These are phyloP conservation scores for Ophraella communa DNA, from an alignment of 2,888 invertebrate genomes.

Conservation along the genomic window DNA sequence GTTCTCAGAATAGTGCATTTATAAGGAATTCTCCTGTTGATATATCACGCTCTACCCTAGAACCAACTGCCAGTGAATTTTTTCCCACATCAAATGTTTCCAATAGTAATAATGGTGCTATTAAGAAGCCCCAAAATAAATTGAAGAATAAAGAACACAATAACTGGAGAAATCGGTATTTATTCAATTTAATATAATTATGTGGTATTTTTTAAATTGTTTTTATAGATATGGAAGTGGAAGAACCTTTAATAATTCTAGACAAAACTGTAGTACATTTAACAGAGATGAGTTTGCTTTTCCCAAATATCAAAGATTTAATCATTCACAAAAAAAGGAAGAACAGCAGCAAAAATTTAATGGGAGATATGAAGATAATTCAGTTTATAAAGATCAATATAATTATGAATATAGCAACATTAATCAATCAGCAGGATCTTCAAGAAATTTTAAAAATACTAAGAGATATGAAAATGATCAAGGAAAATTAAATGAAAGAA, in stretches of 20 bases:
- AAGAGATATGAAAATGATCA: slow-evolving; percentile 14
- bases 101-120: slow-evolving; percentile 29
- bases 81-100: slow-evolving; percentile 24
- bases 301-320: not conserved
- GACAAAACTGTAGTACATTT: slow-evolving; percentile 17
- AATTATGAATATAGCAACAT: slow-evolving; percentile 4
- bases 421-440: slow-evolving; percentile 2
- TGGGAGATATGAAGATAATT: not conserved
- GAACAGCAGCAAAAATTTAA: not conserved
- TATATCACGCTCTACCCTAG: slow-evolving; percentile 32
- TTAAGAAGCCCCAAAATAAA: slow-evolving; percentile 36
- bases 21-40: slow-evolving; percentile 10
- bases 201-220: too few relatives aligned
- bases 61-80: slow-evolving; percentile 43
- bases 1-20: not conserved
- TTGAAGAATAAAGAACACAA: slow-evolving; percentile 25
- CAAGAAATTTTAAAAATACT: slow-evolving; percentile 9
- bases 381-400: not conserved
- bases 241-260: slow-evolving; percentile 36
- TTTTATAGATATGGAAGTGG: slow-evolving; percentile 36
- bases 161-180: slow-evolving; percentile 23
- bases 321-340: not conserved
- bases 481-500: slow-evolving; percentile 38
- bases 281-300: slow-evolving; percentile 16
- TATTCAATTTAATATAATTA: not conserved